phyloP scores from a whole-genome alignment of 2,797 vertebrate species.

The Helarctos malayanus region DNA sequence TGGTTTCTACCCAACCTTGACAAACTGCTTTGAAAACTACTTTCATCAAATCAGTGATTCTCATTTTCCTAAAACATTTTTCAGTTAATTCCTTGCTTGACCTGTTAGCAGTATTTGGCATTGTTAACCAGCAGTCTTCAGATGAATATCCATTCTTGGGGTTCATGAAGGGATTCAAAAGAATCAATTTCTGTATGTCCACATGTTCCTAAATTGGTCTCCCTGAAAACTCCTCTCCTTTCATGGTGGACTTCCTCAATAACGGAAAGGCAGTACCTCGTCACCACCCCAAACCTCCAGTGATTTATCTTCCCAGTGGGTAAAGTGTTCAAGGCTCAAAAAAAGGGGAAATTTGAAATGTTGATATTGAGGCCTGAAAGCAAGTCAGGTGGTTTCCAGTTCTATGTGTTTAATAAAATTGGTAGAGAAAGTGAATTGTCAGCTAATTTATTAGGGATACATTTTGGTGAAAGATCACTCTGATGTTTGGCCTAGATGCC shows the following conservation, averaged over 20 bases:
- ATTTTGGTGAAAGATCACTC: slow-evolving; percentile 3
- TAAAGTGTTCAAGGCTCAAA: neutral
- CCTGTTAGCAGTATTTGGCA: neutral
- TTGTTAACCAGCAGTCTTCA: slow-evolving; percentile 6
- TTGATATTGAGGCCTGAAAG: neutral
- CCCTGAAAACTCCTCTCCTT: neutral
- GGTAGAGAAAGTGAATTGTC: slow-evolving; percentile 10
- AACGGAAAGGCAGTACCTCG: neutral
- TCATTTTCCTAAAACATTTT: slow-evolving; percentile 24
- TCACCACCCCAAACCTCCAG: neutral
- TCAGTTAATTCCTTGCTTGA: neutral
- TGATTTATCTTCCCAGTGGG: neutral
- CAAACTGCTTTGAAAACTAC: neutral
- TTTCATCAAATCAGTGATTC: neutral
- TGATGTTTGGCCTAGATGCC: slow-evolving; percentile 1
- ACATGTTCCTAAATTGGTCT: neutral
- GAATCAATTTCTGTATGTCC: neutral
- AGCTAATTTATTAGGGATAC: slow-evolving; percentile 28
- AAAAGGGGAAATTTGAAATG: neutral
- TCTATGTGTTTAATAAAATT: neutral
- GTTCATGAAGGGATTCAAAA: neutral
- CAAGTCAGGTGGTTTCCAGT: neutral
- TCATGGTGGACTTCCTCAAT: neutral
- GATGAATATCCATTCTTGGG: neutral
- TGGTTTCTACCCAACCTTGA: neutral